A percentile compares a stretch with the other conserved stretches of the same genome.
Evolutionary conservation across 2,113 vertebrate species (phyloP).

Genomic region (Pseudolaguvia tuberculata): DNA sequence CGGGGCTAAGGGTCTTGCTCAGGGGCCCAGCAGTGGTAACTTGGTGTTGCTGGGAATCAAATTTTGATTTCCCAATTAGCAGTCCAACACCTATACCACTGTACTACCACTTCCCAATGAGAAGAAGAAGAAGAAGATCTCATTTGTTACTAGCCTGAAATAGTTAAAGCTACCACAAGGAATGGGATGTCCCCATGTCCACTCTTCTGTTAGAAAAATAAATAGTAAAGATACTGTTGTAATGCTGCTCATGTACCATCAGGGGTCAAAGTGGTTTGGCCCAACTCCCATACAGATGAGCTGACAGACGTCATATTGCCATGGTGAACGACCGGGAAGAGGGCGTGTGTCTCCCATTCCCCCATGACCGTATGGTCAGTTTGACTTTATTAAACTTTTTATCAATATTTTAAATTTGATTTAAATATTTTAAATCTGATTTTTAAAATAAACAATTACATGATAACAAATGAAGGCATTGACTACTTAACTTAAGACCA

Average conservation of each 20-base stretch:
- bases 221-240: not conserved
- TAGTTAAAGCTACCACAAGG: constrained; percentile 2
- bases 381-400: not conserved
- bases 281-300: not conserved
- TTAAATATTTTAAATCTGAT: too few species aligned
- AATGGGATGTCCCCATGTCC: not conserved
- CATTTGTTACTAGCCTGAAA: not conserved
- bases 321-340: not conserved
- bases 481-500: too few species aligned
- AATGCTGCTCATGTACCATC: not conserved
- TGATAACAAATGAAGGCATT: not conserved
- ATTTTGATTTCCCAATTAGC: too few species aligned
- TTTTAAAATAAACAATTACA: not conserved
- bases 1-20: too few species aligned
- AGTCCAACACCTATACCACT: too few species aligned
- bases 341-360: not conserved
- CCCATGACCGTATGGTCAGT: not conserved
- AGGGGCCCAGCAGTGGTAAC: too few species aligned
- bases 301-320: not conserved
- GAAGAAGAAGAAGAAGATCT: not conserved
- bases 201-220: not conserved
- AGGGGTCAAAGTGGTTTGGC: not conserved
- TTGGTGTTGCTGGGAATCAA: too few species aligned
- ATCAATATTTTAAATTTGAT: too few species aligned
- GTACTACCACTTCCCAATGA: not conserved